These are phyloP conservation scores for Aphis craccivora DNA, from an alignment of 1,140 invertebrate genomes.

Conservation along the genomic window DNA sequence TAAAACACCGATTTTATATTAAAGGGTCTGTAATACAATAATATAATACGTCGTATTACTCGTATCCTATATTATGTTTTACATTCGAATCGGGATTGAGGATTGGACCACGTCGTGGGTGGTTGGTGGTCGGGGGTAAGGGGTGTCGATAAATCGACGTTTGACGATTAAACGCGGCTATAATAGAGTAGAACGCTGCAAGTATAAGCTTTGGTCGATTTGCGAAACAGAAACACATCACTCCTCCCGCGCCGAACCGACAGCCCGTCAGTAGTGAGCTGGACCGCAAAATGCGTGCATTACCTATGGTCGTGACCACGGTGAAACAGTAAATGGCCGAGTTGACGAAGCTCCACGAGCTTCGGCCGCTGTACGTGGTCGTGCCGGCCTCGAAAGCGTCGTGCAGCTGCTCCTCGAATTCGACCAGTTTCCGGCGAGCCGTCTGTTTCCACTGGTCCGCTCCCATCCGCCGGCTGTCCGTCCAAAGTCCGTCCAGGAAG, in stretches of 20 bases:
- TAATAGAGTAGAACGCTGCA: background rate
- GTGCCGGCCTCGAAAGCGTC: slow-evolving; percentile 82
- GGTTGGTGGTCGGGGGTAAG: no score
- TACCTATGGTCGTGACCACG: slow-evolving; percentile 92
- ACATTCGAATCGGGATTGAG: no score
- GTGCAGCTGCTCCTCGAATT: slow-evolving; percentile 87
- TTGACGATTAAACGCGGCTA: no score
- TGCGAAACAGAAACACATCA: background rate
- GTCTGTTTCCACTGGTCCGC: slow-evolving; percentile 89
- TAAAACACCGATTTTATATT: no score
- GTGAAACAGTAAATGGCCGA: slow-evolving; percentile 91
- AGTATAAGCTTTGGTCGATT: background rate
- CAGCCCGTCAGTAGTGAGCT: background rate
- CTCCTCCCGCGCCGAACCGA: background rate
- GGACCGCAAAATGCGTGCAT: background rate
- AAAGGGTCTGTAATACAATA: no score
- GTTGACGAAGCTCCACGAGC: slow-evolving; percentile 92
- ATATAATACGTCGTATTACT: no score
- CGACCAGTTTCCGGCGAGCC: slow-evolving; percentile 79
- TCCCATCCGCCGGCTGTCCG: slow-evolving; percentile 77
- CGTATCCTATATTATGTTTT: no score
- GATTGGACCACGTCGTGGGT: no score
- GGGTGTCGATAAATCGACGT: background rate
- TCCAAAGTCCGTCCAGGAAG: slow-evolving; percentile 83
- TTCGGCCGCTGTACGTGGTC: slow-evolving; percentile 80